A percentile compares a stretch with the other conserved stretches of the same genome.
Conservation (phyloP, 2,888 invertebrate species). For the Caenorhabditis zanzibari region DNA sequence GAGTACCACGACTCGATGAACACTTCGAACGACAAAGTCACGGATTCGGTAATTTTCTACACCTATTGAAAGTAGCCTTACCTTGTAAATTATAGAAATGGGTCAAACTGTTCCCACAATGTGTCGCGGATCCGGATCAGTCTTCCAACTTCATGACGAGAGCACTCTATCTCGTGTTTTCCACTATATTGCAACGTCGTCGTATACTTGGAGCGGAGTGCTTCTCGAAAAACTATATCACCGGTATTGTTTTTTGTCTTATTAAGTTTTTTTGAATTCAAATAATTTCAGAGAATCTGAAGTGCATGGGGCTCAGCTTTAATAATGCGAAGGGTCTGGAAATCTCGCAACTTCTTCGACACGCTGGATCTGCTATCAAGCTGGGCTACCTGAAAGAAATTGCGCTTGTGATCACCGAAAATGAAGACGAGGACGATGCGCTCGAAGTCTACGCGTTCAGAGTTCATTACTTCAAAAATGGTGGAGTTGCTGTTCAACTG, state of each 20-base stretch:
- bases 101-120: conserved; percentile 14
- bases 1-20: conserved; percentile 4
- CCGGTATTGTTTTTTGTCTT: neutral
- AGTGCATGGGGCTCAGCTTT: neutral
- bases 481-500: conserved; percentile 8
- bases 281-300: conserved; percentile 22
- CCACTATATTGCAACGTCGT: neutral
- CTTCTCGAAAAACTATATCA: conserved; percentile 18
- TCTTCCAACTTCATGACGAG: conserved; percentile 30
- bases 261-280: neutral
- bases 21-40: neutral
- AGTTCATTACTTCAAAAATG: conserved; percentile 41
- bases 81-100: conserved; percentile 13
- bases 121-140: neutral
- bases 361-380: conserved; percentile 45
- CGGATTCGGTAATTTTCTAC: neutral
- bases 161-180: conserved; percentile 14
- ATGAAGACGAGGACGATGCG: conserved; percentile 45
- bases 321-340: neutral
- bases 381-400: conserved; percentile 44
- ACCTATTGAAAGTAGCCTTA: neutral
- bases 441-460: conserved; percentile 55
- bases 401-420: conserved; percentile 38
- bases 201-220: neutral
- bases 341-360: conserved; percentile 26